Conservation (phyloP, 1,140 invertebrate genomes). For the Pemphigus obesinymphae region DNA sequence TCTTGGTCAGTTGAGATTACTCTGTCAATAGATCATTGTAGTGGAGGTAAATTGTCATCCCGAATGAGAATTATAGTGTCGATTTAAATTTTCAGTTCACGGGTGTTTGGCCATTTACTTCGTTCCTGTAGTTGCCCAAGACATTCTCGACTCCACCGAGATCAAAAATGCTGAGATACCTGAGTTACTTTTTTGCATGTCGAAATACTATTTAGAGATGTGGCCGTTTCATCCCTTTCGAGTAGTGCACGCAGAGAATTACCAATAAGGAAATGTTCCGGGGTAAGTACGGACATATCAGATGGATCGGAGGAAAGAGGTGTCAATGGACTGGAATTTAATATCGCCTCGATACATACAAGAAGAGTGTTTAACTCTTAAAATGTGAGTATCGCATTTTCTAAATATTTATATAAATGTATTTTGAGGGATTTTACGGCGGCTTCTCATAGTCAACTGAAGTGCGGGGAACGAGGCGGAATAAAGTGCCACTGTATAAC, state of each 20-base stretch:
- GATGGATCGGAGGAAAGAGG: background rate
- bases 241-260: conserved; percentile 41
- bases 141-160: no score
- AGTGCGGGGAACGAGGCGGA: background rate
- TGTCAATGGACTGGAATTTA: conserved; percentile 49
- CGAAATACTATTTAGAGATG: background rate
- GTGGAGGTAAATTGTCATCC: no score
- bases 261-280: conserved; percentile 49
- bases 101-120: no score
- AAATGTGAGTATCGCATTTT: background rate
- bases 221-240: background rate
- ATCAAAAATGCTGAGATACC: no score
- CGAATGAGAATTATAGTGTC: no score
- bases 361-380: conserved; percentile 48
- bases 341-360: conserved; percentile 48
- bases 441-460: background rate
- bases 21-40: no score
- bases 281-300: conserved; percentile 45
- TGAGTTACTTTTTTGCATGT: background rate
- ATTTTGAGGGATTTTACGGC: conserved; percentile 47
- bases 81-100: no score
- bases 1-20: no score
- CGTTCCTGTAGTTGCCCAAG: no score
- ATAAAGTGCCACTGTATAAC: background rate
- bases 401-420: background rate